These are phyloP conservation scores for Hypanus sabinus DNA, from an alignment of 2,113 vertebrate species.

Conservation along the genomic window DNA sequence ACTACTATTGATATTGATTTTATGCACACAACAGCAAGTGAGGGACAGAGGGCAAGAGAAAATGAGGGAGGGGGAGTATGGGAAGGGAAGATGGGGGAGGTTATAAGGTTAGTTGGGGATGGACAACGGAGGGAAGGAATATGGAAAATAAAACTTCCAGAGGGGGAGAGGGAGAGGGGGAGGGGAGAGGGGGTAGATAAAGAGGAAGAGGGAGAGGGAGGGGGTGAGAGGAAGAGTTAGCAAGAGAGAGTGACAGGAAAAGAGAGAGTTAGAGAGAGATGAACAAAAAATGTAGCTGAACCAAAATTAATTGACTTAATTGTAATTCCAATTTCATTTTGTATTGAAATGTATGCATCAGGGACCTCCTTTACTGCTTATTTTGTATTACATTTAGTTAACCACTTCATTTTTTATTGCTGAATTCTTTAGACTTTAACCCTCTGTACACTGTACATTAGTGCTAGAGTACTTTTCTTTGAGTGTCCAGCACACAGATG, in stretches of 20 bases:
- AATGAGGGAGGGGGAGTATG: background rate
- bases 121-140: background rate
- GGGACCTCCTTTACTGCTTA: background rate
- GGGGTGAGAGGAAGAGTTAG: too few species aligned
- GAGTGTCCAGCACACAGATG: background rate
- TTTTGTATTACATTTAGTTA: background rate
- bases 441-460: background rate
- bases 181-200: background rate
- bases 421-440: background rate
- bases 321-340: background rate
- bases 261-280: too few species aligned
- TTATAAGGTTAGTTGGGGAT: background rate
- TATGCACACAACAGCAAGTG: background rate
- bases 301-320: background rate
- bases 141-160: background rate
- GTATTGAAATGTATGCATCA: background rate
- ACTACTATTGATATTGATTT: background rate
- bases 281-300: background rate
- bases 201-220: too few species aligned
- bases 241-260: too few species aligned
- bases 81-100: background rate
- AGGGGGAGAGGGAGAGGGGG: background rate
- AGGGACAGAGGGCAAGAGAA: background rate
- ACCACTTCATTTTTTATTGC: background rate
- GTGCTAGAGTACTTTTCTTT: background rate